Percentiles rank a stretch among this genome's conserved stretches.
Conservation (phyloP, 2,797 vertebrate species). For the Oreochromis grahami region DNA sequence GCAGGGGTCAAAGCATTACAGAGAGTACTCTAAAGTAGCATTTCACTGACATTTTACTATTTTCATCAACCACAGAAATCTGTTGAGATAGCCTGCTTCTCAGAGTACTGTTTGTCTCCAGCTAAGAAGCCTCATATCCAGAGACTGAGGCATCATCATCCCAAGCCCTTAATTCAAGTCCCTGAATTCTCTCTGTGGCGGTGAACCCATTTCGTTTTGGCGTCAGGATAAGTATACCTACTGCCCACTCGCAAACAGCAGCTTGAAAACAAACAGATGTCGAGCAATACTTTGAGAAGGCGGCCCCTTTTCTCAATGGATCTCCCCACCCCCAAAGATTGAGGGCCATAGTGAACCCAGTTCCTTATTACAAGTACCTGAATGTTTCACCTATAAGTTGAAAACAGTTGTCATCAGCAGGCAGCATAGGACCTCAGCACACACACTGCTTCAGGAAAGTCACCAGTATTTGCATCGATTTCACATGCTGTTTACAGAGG, state of each 20-base stretch:
- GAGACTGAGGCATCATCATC: background rate
- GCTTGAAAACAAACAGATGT: background rate
- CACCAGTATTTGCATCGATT: background rate
- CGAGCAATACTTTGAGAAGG: background rate
- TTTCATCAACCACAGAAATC: background rate
- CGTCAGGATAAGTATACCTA: background rate
- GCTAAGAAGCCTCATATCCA: background rate
- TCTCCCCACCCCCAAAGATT: background rate
- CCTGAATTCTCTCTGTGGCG: background rate
- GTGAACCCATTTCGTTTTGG: background rate
- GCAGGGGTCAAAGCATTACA: background rate
- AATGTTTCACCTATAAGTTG: background rate
- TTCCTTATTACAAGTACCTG: background rate
- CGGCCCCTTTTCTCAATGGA: background rate
- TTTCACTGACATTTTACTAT: background rate
- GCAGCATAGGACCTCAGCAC: background rate
- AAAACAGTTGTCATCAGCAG: background rate
- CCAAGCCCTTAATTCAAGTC: background rate
- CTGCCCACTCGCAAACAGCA: background rate
- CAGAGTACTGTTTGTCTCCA: background rate
- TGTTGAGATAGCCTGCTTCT: background rate
- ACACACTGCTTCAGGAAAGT: background rate
- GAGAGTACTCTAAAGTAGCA: background rate
- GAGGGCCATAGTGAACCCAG: background rate
- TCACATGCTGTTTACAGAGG: background rate